Evolutionary conservation across 2,113 vertebrate species (phyloP).

Genomic region (Rhea americana): DNA sequence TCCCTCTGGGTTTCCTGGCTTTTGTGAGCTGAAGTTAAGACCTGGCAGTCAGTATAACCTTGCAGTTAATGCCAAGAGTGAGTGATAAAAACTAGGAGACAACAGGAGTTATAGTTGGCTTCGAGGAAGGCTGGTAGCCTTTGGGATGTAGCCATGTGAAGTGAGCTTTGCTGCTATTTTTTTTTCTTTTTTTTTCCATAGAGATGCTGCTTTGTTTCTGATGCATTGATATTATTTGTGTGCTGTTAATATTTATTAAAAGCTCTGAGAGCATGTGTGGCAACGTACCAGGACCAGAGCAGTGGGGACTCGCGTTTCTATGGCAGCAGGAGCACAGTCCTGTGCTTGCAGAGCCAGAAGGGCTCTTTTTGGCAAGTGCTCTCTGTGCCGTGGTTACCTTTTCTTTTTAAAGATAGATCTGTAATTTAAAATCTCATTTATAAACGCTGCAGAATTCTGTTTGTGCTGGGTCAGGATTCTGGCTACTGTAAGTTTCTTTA

Average conservation of each 20-base stretch:
- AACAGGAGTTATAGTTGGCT: neutral
- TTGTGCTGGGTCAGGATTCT: conserved; percentile 2
- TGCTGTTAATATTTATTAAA: conserved; percentile 59
- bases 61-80: neutral
- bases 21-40: neutral
- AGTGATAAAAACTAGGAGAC: neutral
- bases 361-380: conserved; percentile 41
- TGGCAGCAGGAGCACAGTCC: conserved; percentile 59
- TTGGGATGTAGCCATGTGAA: neutral
- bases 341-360: conserved; percentile 40
- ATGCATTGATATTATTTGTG: conserved; percentile 33
- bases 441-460: conserved; percentile 23
- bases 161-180: neutral
- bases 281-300: conserved; percentile 37
- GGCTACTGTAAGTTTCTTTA: conserved; percentile 40
- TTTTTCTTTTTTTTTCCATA: neutral
- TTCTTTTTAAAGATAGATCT: conserved; percentile 18
- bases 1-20: neutral
- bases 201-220: neutral
- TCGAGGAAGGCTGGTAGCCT: neutral
- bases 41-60: neutral
- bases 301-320: conserved; percentile 50
- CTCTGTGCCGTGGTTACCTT: conserved; percentile 26
- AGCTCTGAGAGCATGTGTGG: conserved; percentile 52
- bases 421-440: neutral